These are phyloP conservation scores for Drosophila santomea DNA, from an alignment of 1,140 invertebrate genomes.

Conservation along the genomic window DNA sequence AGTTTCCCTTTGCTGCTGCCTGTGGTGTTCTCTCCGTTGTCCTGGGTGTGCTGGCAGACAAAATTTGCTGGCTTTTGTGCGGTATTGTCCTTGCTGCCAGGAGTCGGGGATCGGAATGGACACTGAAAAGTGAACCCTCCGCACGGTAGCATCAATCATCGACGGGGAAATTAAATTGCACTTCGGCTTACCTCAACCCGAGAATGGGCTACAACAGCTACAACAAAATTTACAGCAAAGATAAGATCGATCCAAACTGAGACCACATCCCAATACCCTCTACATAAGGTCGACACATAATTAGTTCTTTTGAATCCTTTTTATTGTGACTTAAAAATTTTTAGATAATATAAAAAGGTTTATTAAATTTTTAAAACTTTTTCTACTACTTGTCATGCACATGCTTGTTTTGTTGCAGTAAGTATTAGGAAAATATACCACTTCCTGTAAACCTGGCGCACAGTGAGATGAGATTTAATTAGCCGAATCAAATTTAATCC, in stretches of 20 bases:
- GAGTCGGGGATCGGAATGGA: slow-evolving; percentile 1
- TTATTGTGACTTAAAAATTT: too few relatives aligned
- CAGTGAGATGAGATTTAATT: too few relatives aligned
- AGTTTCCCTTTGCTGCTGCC: slow-evolving; percentile 26
- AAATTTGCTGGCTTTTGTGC: slow-evolving; percentile 67
- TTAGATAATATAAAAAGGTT: too few relatives aligned
- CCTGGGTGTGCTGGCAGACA: slow-evolving; percentile 35
- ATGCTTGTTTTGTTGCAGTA: too few relatives aligned
- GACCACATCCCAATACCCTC: background rate
- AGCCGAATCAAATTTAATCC: too few relatives aligned
- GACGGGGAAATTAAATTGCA: slow-evolving; percentile 44
- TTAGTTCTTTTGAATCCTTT: too few relatives aligned
- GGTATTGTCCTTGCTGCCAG: slow-evolving; percentile 43
- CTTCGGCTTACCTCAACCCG: slow-evolving; percentile 38
- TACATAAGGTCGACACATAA: too few relatives aligned
- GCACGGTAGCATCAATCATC: slow-evolving; percentile 53
- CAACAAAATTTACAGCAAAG: slow-evolving; percentile 5
- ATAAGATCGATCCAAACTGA: background rate
- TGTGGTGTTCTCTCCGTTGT: slow-evolving; percentile 12
- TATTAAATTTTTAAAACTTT: too few relatives aligned
- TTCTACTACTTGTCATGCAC: too few relatives aligned
- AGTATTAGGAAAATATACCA: too few relatives aligned
- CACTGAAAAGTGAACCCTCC: slow-evolving; percentile 22
- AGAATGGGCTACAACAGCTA: slow-evolving; percentile 4
- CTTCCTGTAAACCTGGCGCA: too few relatives aligned